Conservation (phyloP, 2,113 vertebrate genomes). For the Carassius carassius region DNA sequence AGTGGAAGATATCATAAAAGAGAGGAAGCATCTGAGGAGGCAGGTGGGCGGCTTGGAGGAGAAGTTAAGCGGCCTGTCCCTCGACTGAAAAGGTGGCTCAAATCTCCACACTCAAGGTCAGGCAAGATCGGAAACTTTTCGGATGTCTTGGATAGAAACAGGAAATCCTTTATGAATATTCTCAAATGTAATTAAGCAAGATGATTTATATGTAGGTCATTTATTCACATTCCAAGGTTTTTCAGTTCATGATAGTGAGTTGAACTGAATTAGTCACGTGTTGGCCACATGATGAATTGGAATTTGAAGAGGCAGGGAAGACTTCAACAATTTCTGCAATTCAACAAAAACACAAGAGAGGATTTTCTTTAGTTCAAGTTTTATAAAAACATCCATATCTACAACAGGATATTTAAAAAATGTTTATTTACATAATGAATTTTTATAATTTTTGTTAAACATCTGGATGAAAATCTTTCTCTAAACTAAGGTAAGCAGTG, state of each 20-base stretch:
- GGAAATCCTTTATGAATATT: neutral
- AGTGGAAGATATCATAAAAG: conserved; percentile 83
- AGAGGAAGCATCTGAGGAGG: conserved; percentile 82
- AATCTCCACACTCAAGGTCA: conserved; percentile 86
- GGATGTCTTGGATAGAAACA: neutral
- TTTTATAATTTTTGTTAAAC: too few relatives aligned
- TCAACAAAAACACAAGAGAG: neutral
- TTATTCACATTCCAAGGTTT: neutral
- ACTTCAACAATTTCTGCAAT: neutral
- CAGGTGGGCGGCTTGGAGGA: conserved; percentile 85
- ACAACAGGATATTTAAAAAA: neutral
- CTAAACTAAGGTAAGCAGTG: neutral
- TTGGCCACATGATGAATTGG: neutral
- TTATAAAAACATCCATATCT: neutral
- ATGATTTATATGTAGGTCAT: neutral
- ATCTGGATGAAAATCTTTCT: neutral
- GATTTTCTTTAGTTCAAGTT: neutral
- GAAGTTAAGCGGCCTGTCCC: conserved; percentile 80
- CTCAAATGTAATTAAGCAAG: neutral
- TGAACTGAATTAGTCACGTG: neutral
- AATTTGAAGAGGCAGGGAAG: neutral
- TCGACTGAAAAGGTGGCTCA: conserved; percentile 75
- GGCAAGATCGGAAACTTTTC: conserved; percentile 45
- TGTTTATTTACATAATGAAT: too few relatives aligned
- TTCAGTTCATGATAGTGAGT: neutral